phyloP scores from a whole-genome alignment of 2,797 vertebrate species.

The Enteromius thamalakanensis region DNA sequence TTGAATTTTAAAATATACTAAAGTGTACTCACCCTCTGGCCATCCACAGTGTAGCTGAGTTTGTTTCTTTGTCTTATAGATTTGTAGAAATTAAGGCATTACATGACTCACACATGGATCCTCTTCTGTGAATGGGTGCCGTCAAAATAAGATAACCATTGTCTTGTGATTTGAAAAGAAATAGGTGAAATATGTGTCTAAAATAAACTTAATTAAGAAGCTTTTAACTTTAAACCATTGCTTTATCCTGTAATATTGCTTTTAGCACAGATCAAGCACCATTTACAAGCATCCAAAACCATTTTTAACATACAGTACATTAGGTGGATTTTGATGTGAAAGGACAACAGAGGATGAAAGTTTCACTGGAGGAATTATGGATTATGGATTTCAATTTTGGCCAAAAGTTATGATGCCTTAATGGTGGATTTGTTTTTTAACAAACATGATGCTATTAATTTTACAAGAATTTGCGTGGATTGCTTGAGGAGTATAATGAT shows the following conservation, averaged over 20 bases:
- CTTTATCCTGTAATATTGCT: background rate
- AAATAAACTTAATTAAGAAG: background rate
- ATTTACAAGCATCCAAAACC: background rate
- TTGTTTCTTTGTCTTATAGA: background rate
- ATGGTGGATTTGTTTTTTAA: background rate
- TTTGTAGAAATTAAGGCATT: background rate
- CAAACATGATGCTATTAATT: background rate
- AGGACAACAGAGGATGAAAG: background rate
- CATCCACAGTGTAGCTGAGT: background rate
- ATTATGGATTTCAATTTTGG: background rate
- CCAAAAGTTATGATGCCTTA: background rate
- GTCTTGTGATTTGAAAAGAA: background rate
- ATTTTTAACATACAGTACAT: background rate
- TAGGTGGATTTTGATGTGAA: background rate
- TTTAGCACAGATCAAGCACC: background rate
- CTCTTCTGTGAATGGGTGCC: background rate
- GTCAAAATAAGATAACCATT: background rate
- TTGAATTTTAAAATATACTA: background rate
- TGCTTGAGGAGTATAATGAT: background rate
- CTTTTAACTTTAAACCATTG: background rate
- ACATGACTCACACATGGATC: background rate
- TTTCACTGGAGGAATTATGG: background rate
- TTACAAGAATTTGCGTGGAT: background rate
- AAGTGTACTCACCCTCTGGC: background rate
- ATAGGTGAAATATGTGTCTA: background rate